These are phyloP conservation scores for Auanema sp. DNA, from an alignment of 2,888 invertebrate species.

Conservation along the genomic window DNA sequence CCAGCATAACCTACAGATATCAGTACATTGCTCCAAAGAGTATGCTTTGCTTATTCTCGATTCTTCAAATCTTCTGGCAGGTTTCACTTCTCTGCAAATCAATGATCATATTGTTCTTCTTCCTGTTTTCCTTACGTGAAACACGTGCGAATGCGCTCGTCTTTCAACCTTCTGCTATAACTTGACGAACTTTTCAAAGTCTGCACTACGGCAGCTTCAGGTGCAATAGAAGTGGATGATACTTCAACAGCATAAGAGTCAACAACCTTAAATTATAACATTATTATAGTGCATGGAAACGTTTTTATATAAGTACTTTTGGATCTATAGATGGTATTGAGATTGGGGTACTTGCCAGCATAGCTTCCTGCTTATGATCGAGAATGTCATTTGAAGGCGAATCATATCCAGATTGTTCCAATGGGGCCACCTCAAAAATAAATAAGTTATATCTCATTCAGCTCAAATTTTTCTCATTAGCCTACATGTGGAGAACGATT, in stretches of 20 bases:
- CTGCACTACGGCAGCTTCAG: no score
- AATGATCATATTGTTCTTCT: neutral
- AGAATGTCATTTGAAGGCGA: slow-evolving; percentile 33
- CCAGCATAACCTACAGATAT: slow-evolving; percentile 47
- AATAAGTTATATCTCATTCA: neutral
- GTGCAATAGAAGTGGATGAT: no score
- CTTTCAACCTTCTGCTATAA: slow-evolving; percentile 37
- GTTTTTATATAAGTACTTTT: neutral
- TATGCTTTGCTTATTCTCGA: slow-evolving; percentile 42
- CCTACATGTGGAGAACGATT: no score
- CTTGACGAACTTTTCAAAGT: slow-evolving; percentile 30
- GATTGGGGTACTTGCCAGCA: slow-evolving; percentile 18
- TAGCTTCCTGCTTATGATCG: slow-evolving; percentile 23
- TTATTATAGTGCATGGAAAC: neutral
- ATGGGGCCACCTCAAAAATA: slow-evolving; percentile 15
- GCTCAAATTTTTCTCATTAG: no score
- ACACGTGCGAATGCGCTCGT: slow-evolving; percentile 34
- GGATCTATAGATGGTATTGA: slow-evolving; percentile 19
- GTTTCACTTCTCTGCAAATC: slow-evolving; percentile 36
- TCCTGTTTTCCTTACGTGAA: slow-evolving; percentile 25
- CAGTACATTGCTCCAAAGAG: slow-evolving; percentile 49
- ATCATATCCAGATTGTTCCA: slow-evolving; percentile 41
- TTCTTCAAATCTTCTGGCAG: slow-evolving; percentile 31
- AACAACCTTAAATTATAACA: slow-evolving; percentile 5
- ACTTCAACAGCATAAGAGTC: slow-evolving; percentile 19